A percentile compares a stretch with the other conserved stretches of the same genome.
These are phyloP conservation scores for Papilio machaon DNA, from an alignment of 1,140 invertebrate species.

Conservation along the genomic window DNA sequence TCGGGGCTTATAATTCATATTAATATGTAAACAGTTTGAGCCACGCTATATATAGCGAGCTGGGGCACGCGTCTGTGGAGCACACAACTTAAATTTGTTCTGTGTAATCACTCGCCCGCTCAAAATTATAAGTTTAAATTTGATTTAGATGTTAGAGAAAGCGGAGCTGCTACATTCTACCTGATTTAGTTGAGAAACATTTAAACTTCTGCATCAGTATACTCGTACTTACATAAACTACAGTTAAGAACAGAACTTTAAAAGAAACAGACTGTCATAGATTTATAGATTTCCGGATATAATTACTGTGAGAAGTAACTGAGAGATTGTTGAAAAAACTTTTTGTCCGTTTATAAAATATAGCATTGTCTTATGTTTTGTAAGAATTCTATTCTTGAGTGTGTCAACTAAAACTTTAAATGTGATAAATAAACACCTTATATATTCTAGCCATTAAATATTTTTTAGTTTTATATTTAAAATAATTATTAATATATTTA, in stretches of 20 bases:
- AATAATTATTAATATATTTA: background rate
- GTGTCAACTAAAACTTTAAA: background rate
- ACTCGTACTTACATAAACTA: background rate
- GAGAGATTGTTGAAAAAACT: too few species aligned
- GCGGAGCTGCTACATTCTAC: background rate
- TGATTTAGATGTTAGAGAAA: slow-evolving; percentile 5
- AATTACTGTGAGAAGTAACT: too few species aligned
- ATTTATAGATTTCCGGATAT: too few species aligned
- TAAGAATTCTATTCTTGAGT: background rate
- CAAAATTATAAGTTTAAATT: slow-evolving; percentile 6
- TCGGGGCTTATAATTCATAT: background rate
- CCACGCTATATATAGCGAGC: background rate
- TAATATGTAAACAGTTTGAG: background rate
- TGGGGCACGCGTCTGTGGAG: background rate
- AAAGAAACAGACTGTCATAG: too few species aligned
- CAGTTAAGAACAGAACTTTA: background rate
- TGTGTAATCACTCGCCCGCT: too few species aligned
- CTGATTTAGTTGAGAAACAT: background rate
- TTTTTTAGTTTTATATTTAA: background rate
- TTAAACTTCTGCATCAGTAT: background rate
- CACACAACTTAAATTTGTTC: background rate
- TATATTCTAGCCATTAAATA: too few species aligned
- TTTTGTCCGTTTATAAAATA: too few species aligned
- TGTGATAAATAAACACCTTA: too few species aligned
- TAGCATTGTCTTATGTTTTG: background rate